phyloP scores from a whole-genome alignment of 2,113 vertebrate genomes.

The Spea multiplicata region DNA sequence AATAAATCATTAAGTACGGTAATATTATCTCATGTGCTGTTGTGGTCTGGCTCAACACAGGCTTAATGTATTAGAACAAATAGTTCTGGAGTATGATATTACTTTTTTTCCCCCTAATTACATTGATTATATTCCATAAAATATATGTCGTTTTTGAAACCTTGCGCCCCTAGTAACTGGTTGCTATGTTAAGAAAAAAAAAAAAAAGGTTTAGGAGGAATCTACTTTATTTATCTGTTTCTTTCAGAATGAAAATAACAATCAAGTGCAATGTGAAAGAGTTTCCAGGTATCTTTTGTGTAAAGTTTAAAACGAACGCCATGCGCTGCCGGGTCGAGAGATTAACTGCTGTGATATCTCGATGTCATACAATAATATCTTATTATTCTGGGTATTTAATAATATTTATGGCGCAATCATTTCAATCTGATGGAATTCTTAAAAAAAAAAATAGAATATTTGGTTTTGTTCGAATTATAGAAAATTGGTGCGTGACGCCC shows the following conservation, averaged over 20 bases:
- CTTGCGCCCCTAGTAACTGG: background rate
- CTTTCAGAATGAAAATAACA: constrained; percentile 98
- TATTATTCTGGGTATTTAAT: background rate
- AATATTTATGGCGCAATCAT: too few species aligned
- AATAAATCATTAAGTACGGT: too few species aligned
- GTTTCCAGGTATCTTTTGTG: constrained; percentile 79
- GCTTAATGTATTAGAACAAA: too few species aligned
- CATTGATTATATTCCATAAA: background rate
- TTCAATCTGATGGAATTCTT: too few species aligned
- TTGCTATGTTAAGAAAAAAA: too few species aligned
- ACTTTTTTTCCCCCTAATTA: background rate
- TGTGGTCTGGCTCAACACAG: too few species aligned
- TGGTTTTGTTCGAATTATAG: too few species aligned
- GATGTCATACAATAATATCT: background rate
- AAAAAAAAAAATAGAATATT: too few species aligned
- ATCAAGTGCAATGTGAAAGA: constrained; percentile 83
- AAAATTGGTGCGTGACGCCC: too few species aligned
- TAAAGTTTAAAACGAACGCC: too few species aligned
- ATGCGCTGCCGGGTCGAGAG: too few species aligned
- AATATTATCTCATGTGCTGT: too few species aligned
- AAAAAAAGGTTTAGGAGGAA: constrained; percentile 46
- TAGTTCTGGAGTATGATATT: background rate
- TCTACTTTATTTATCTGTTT: constrained; percentile 80
- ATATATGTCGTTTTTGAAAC: background rate
- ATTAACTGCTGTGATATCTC: background rate